These are phyloP conservation scores for Peromyscus californicus DNA, from an alignment of 2,113 vertebrate genomes.

Conservation along the genomic window DNA sequence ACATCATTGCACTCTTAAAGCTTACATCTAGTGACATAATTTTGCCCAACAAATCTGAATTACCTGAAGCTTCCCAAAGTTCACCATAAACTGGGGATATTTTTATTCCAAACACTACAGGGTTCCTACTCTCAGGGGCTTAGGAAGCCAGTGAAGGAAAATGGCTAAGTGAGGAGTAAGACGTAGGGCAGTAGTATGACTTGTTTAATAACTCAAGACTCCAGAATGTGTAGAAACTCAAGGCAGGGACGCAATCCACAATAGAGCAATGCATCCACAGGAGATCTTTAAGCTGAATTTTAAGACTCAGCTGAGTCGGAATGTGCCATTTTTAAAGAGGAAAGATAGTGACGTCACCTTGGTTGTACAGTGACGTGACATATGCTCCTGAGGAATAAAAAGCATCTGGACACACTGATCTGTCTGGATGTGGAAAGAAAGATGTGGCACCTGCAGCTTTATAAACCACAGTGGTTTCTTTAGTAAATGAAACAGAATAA, in stretches of 20 bases:
- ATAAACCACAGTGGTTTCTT: not conserved
- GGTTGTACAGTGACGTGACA: not conserved
- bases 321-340: not conserved
- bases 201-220: not conserved
- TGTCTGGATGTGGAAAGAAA: not conserved
- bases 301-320: not conserved
- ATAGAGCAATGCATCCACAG: not conserved
- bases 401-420: accelerated
- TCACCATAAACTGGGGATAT: not conserved
- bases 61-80: not conserved
- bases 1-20: not conserved
- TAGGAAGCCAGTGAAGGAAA: not conserved
- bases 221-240: not conserved
- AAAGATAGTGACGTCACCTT: no score
- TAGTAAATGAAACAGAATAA: not conserved
- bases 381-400: accelerated
- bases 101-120: not conserved
- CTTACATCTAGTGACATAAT: not conserved
- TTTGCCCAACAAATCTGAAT: not conserved
- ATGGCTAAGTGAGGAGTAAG: not conserved
- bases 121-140: not conserved
- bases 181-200: not conserved
- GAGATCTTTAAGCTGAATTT: not conserved
- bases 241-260: not conserved
- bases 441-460: not conserved